phyloP scores from a whole-genome alignment of 1,140 invertebrate genomes.

The Macrobrachium nipponense region DNA sequence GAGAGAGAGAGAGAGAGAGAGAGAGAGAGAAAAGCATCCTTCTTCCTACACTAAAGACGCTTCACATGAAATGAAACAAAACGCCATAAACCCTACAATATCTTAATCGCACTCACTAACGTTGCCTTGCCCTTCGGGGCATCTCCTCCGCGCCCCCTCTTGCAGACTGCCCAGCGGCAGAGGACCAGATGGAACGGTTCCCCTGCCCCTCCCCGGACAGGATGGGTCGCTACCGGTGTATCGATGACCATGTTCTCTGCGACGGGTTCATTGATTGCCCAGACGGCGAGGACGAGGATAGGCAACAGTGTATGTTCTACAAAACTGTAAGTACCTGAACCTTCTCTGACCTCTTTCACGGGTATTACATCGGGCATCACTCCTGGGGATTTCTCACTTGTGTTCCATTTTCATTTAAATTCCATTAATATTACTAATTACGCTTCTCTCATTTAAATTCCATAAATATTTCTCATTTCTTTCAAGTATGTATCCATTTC shows the following conservation, averaged over 20 bases:
- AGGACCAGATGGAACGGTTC: constrained; percentile 93
- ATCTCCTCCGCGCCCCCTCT: constrained; percentile 65
- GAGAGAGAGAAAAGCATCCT: too few species aligned
- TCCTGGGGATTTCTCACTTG: too few species aligned
- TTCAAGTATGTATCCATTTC: too few species aligned
- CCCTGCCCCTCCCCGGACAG: constrained; percentile 91
- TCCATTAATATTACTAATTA: too few species aligned
- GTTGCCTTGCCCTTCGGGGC: not conserved
- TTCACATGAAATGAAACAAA: not conserved
- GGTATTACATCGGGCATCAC: too few species aligned
- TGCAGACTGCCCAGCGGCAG: constrained; percentile 91
- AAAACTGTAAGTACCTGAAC: constrained; percentile 82
- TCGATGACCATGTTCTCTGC: constrained; percentile 94
- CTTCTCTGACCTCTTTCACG: too few species aligned
- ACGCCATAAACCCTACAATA: not conserved
- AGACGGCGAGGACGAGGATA: constrained; percentile 90
- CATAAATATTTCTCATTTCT: too few species aligned
- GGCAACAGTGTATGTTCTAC: constrained; percentile 94
- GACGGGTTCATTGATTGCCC: constrained; percentile 96
- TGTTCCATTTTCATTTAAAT: too few species aligned
- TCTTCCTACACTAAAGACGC: too few species aligned
- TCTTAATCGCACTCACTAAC: not conserved
- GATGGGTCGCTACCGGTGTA: constrained; percentile 91
- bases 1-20: too few species aligned
- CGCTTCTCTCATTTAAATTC: too few species aligned